Evolutionary conservation across 2,113 vertebrate species (phyloP), one percentile per base, ranked within the genome.

Genomic region (Myanophis thanlyinensis): DNA sequence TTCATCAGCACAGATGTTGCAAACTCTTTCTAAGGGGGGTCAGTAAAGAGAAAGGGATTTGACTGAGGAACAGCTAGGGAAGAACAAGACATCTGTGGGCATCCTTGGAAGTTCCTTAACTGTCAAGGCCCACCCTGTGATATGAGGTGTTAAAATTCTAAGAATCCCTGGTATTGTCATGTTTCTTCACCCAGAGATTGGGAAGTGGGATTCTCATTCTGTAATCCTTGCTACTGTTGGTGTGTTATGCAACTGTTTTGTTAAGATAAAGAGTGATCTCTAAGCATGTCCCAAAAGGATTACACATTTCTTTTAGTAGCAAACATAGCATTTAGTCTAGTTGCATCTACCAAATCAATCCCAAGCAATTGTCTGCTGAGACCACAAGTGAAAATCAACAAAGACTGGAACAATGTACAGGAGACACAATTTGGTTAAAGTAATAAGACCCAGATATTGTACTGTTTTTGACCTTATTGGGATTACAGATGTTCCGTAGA

Each of bases 1-100:
- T 93, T 95, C 92, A 95, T 40, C 25, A 92, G 96, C 25, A 62
- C 92, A 44, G 84, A 95, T 94, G 93, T 95, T 95, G 46, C 94
- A 86, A 96, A 90, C 73, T 44, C 84, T 95, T 96, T 92, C 88
- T 96, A 56, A 85, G 15, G 52, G 52, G 89, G 73, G 40, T 35
- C 35, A 46, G 52, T 91, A 18, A 86, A 85, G 44, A 47, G 46
- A 85, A n/a, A 46, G 18, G 52, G 9, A 30, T 91, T 85, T 85
- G 51, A 62, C 13, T 86, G 52, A 92, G 22, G 47, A 52, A 51
- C 35, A 48, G 10, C 15, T 87, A 48, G n/a, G 4, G 23, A 86
- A 86, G 85, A 86, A 40, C n/a, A 15, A 27, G 54, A 87, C 56
- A 59, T 30, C 52, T 30, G 20, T 80, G 86, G 52, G 47, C 22